Conservation (phyloP, 2,888 invertebrate genomes). For the Gymnoscelis rufifasciata region DNA sequence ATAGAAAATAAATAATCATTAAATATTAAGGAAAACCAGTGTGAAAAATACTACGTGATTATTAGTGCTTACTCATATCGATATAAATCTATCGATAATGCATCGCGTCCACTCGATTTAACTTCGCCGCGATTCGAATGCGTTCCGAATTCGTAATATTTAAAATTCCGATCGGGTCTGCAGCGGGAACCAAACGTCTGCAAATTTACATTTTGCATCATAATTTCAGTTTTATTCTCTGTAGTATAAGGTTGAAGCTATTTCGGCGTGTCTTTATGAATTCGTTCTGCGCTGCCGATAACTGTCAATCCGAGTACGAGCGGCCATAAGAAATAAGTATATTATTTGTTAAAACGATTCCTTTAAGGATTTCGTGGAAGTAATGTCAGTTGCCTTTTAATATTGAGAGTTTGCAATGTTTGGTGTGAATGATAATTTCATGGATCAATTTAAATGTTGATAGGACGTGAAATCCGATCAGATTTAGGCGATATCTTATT, state of each 20-base stretch:
- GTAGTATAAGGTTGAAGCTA: slow-evolving; percentile 8
- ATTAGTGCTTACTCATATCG: slow-evolving; percentile 49
- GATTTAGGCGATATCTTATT: no score
- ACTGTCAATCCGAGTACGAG: slow-evolving; percentile 57
- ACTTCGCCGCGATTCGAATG: slow-evolving; percentile 63
- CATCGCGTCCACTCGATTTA: slow-evolving; percentile 71
- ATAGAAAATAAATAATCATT: background rate
- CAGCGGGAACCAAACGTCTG: slow-evolving; percentile 54
- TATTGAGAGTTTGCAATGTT: slow-evolving; percentile 5
- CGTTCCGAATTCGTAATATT: slow-evolving; percentile 54
- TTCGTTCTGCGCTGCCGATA: slow-evolving; percentile 62
- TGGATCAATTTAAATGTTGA: no score
- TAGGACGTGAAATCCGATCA: no score
- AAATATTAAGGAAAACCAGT: slow-evolving; percentile 27
- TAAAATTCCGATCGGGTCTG: slow-evolving; percentile 60
- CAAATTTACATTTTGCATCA: slow-evolving; percentile 37
- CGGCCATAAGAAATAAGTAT: slow-evolving; percentile 58
- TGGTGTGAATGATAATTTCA: slow-evolving; percentile 18
- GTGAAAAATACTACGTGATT: slow-evolving; percentile 50
- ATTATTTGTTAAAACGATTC: slow-evolving; percentile 60
- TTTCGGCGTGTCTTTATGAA: slow-evolving; percentile 34
- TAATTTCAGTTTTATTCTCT: slow-evolving; percentile 27
- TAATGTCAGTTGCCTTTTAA: slow-evolving; percentile 25
- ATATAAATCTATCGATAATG: slow-evolving; percentile 57
- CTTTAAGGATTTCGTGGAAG: slow-evolving; percentile 59